Evolutionary conservation across 2,797 vertebrate species (phyloP).

Genomic region (Pithecia hirsuta): DNA sequence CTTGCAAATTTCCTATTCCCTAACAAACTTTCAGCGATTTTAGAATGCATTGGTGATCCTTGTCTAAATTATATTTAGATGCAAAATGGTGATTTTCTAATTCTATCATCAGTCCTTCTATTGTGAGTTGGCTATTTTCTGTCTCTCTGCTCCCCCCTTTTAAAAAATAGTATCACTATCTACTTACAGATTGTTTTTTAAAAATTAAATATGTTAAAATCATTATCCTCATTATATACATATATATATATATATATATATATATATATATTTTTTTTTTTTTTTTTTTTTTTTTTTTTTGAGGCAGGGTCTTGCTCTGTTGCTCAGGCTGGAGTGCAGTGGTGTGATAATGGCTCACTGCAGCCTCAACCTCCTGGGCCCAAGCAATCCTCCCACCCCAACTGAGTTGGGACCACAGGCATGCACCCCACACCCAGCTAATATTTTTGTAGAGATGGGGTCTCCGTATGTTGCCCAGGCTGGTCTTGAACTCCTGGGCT

Average conservation of each 20-base stretch:
- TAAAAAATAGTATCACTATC: background rate
- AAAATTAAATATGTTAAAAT: background rate
- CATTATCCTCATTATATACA: background rate
- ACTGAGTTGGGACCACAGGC: background rate
- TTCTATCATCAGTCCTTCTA: background rate
- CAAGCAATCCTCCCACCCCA: background rate
- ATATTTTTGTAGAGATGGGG: background rate
- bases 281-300: too few relatives aligned
- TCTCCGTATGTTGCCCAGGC: background rate
- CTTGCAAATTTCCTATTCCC: background rate
- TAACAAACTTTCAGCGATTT: background rate
- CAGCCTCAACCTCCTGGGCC: background rate
- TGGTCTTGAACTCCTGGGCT: background rate
- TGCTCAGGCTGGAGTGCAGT: background rate
- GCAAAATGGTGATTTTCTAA: background rate
- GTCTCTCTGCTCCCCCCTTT: background rate
- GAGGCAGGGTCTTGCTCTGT: background rate
- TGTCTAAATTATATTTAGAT: background rate
- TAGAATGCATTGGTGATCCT: background rate
- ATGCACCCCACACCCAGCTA: background rate
- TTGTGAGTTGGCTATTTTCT: background rate
- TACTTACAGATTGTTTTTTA: background rate
- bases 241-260: too few relatives aligned
- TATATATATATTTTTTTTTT: too few relatives aligned
- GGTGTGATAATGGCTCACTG: background rate